Base-by-base conservation (phyloP, 2,888 invertebrate species). In the Eupithecia centaureata region DNA sequence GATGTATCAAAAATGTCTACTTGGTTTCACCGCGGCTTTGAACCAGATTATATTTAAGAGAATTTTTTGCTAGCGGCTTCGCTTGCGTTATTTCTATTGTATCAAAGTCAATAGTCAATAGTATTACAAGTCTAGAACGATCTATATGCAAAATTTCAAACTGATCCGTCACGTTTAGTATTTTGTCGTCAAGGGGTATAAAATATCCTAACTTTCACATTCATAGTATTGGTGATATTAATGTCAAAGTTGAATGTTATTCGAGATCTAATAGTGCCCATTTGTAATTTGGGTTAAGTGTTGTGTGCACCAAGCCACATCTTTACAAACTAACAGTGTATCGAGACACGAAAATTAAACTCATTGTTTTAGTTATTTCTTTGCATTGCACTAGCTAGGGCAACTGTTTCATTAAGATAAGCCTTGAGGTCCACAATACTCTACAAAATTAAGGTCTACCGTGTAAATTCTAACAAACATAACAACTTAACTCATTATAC, bases 401-500 rank as follows among this genome's bases (percentile, higher is more conserved):
- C 54, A 33, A 47, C 60, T 61, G 60, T 57, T 58, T 25, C 35
- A 32, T 12, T 25, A 51, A 64, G 64, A 64, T 64, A 57, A 68
- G 64, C 70, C 61, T 65, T 61, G 63, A 61, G 63, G 65, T 54
- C 54, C 42, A 64, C 57, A 70, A 71, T 65, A 68, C 61, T 60
- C 62, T 67, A 69, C 69, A 66, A 65, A 73, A 68, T 71, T 64
- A 73, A 70, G 62, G 63, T 63, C 65, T 67, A 59, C 75, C 60
- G 68, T 74, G 72, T 67, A 77, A 83, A 82, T 82, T 81, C 77
- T 81, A 80, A 81, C 81, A 84, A 85, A 85, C 72, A 70, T 74
- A 69, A 83, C 80, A 83, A 83, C 79, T 81, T 80, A 80, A 78
- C 83, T 82, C 82, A 86, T 86, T 86, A 83, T 82, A 60, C 68